Conservation (phyloP, 2,888 invertebrate genomes). For the Pollenia amentaria region DNA sequence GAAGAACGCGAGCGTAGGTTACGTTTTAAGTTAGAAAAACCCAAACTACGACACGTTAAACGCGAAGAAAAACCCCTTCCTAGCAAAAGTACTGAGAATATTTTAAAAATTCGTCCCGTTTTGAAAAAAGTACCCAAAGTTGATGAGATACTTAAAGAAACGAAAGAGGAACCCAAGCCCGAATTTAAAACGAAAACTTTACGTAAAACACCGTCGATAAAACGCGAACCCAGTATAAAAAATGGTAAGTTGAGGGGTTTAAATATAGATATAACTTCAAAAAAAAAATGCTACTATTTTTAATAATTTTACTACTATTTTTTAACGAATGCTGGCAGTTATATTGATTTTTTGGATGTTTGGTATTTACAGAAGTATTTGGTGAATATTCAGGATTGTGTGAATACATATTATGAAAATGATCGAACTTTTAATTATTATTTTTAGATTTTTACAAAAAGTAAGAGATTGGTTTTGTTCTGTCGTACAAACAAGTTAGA, state of each 20-base stretch:
- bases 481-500: too few species aligned
- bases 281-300: background rate
- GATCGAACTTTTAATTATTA: too few species aligned
- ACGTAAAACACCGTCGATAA: constrained; percentile 82
- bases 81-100: constrained; percentile 82
- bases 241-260: constrained; percentile 80
- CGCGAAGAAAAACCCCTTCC: constrained; percentile 83
- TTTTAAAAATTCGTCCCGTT: constrained; percentile 82
- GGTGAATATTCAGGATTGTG: too few species aligned
- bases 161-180: constrained; percentile 82
- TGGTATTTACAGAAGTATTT: background rate
- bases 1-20: constrained; percentile 82
- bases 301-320: background rate
- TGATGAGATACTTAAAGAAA: constrained; percentile 82
- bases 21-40: constrained; percentile 83
- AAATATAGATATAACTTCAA: background rate
- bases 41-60: constrained; percentile 83
- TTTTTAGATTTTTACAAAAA: too few species aligned
- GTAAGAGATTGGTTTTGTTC: too few species aligned
- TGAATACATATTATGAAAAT: too few species aligned
- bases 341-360: background rate
- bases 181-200: constrained; percentile 84
- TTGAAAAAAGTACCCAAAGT: constrained; percentile 84
- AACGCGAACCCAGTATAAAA: constrained; percentile 82
- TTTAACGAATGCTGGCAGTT: constrained; percentile 3